Evolutionary conservation across 2,888 invertebrate species (phyloP).

Genomic region (Drosophila monieri): DNA sequence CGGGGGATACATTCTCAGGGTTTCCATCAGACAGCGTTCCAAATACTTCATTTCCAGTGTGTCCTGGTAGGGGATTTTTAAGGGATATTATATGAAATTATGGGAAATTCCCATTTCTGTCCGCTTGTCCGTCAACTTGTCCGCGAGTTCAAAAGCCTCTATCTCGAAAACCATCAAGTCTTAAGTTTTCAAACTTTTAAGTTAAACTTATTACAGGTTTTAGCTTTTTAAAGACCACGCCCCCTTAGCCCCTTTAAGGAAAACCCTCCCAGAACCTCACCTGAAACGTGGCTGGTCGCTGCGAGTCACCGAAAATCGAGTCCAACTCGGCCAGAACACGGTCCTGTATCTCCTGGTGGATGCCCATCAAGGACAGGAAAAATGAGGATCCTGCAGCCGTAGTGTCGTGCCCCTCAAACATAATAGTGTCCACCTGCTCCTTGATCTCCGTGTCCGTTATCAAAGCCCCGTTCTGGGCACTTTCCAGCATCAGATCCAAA

Average conservation of each 20-base stretch:
- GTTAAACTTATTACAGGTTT: too few species aligned
- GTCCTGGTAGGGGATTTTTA: conserved; percentile 85
- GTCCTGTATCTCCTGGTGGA: conserved; percentile 89
- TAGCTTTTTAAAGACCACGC: too few species aligned
- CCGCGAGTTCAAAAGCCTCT: too few species aligned
- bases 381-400: conserved; percentile 93
- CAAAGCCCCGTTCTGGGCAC: conserved; percentile 89
- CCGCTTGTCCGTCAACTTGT: too few species aligned
- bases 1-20: conserved; percentile 91
- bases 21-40: conserved; percentile 92
- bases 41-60: conserved; percentile 94
- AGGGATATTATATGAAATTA: neutral
- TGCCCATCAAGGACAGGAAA: conserved; percentile 91
- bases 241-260: too few species aligned
- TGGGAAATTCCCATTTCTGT: too few species aligned
- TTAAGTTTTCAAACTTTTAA: too few species aligned
- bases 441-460: conserved; percentile 91
- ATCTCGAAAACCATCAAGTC: too few species aligned
- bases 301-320: conserved; percentile 90
- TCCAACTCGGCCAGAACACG: conserved; percentile 90
- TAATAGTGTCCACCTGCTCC: conserved; percentile 93
- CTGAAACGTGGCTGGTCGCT: conserved; percentile 89
- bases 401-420: conserved; percentile 95
- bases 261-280: neutral
- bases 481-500: conserved; percentile 92